Percentiles rank a stretch among this genome's conserved stretches.
These are phyloP conservation scores for Vesta saturnalis DNA, from an alignment of 2,888 invertebrate genomes.

Conservation along the genomic window DNA sequence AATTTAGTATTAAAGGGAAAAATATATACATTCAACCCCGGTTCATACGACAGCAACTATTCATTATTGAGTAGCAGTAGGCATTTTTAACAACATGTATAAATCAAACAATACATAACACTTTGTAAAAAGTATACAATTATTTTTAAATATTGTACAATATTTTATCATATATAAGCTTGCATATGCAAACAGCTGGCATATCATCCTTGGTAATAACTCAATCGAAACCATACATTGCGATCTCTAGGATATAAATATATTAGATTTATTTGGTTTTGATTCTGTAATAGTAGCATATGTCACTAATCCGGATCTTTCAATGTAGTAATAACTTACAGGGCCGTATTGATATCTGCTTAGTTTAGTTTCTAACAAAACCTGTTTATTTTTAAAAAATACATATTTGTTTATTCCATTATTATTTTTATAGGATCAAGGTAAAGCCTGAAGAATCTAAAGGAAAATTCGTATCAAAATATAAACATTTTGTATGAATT, in stretches of 20 bases:
- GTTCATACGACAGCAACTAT: neutral
- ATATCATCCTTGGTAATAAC: neutral
- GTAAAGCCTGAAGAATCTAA: no score
- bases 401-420: no score
- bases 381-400: no score
- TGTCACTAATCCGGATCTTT: no score
- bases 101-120: neutral
- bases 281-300: constrained; percentile 38
- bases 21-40: neutral
- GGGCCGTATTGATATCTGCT: no score
- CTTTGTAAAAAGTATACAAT: neutral
- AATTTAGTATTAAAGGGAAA: neutral
- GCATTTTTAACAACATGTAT: neutral
- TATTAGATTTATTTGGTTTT: constrained; percentile 6
- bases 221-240: neutral
- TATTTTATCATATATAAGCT: neutral
- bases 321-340: no score
- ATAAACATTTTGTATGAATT: no score
- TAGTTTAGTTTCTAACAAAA: no score
- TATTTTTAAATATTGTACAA: neutral
- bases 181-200: neutral
- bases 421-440: no score
- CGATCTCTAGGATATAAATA: no score
- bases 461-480: no score
- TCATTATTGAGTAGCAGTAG: neutral